These are phyloP conservation scores for Doryteuthis pealeii DNA, from an alignment of 1,140 invertebrate species.

Conservation along the genomic window DNA sequence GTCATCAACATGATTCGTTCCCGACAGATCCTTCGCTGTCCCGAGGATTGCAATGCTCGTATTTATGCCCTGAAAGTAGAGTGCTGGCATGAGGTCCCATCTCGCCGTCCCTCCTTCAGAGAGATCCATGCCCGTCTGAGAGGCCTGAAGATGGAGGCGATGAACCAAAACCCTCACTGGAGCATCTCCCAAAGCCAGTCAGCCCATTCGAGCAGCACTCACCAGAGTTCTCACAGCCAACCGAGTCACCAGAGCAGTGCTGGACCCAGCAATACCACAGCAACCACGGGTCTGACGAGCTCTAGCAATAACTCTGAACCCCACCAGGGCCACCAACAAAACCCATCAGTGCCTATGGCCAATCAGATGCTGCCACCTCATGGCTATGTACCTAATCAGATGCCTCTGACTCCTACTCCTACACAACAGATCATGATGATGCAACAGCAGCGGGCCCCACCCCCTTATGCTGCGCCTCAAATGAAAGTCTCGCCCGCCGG, in stretches of 20 bases:
- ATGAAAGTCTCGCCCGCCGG: constrained; percentile 48
- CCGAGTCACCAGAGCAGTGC: constrained; percentile 65
- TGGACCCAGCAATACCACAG: constrained; percentile 66
- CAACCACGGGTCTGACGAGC: constrained; percentile 60
- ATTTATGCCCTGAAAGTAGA: constrained; percentile 95
- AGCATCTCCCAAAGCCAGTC: constrained; percentile 54
- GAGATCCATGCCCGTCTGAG: constrained; percentile 69
- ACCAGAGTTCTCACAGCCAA: constrained; percentile 57
- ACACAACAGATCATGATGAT: constrained; percentile 23
- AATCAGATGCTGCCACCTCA: constrained; percentile 2
- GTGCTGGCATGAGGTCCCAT: constrained; percentile 94
- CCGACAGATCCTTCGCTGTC: constrained; percentile 88
- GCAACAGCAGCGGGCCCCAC: constrained; percentile 18
- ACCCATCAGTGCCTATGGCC: constrained; percentile 10
- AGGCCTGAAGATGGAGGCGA: constrained; percentile 65
- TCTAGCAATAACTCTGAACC: constrained; percentile 50
- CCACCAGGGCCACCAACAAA: constrained; percentile 15
- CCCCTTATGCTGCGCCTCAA: constrained; percentile 20
- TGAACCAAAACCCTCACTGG: constrained; percentile 49
- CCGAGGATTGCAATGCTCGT: constrained; percentile 85
- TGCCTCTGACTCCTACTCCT: constrained; percentile 23
- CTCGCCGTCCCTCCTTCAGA: constrained; percentile 84
- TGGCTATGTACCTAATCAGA: constrained; percentile 1
- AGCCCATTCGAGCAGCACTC: constrained; percentile 57
- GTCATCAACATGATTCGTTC: constrained; percentile 96